Evolutionary conservation across 2,888 invertebrate genomes (phyloP).

Genomic region (Lepetodrilus schrolli): DNA sequence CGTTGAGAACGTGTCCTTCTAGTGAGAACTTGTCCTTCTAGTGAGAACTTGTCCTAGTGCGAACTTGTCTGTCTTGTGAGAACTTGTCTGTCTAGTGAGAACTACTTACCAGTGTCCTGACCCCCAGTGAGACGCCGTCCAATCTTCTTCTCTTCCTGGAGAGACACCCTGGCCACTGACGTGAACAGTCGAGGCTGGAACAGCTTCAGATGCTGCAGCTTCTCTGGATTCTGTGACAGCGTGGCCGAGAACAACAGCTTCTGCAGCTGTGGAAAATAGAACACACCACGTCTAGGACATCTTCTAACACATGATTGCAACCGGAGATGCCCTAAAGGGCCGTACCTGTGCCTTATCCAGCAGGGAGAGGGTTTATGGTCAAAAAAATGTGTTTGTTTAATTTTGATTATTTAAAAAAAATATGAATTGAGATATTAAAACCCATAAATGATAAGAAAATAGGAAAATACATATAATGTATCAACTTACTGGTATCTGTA

Average conservation of each 20-base stretch:
- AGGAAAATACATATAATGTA: not conserved
- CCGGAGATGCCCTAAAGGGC: too few relatives aligned
- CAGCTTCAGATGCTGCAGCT: slow-evolving; percentile 88
- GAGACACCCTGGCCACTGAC: slow-evolving; percentile 50
- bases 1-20: too few relatives aligned
- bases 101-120: not conserved
- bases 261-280: slow-evolving; percentile 78
- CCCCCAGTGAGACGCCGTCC: not conserved
- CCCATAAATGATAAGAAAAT: not conserved
- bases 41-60: too few relatives aligned
- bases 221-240: slow-evolving; percentile 95
- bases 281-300: not conserved
- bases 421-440: not conserved
- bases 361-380: too few relatives aligned
- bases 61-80: too few relatives aligned
- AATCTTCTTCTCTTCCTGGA: slow-evolving; percentile 11
- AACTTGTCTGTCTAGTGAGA: too few relatives aligned
- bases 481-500: slow-evolving; percentile 56
- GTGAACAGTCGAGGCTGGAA: slow-evolving; percentile 94
- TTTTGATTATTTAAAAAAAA: not conserved
- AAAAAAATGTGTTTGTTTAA: not conserved
- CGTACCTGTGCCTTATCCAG: too few relatives aligned
- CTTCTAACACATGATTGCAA: too few relatives aligned
- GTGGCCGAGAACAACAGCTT: slow-evolving; percentile 98
- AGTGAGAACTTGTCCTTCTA: too few relatives aligned